Evolutionary conservation across 2,888 invertebrate species (phyloP).

Genomic region (Rhagonycha lutea): DNA sequence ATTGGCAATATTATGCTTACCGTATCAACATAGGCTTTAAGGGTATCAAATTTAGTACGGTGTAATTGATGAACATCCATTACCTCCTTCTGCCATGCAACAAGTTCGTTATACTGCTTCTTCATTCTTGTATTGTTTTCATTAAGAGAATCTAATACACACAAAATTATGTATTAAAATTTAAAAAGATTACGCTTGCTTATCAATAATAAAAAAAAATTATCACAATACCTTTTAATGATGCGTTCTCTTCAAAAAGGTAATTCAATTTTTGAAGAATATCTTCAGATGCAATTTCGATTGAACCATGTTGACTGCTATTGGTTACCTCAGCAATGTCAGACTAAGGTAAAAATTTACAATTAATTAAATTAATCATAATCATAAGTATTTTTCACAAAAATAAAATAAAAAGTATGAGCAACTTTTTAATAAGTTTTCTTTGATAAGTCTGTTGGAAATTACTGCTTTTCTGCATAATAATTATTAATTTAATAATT

Average conservation of each 20-base stretch:
- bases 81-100: conserved; percentile 68
- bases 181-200: background rate
- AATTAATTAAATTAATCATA: background rate
- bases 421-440: too few species aligned
- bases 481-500: too few species aligned
- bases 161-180: background rate
- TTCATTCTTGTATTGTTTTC: conserved; percentile 72
- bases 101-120: conserved; percentile 65
- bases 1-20: conserved; percentile 50
- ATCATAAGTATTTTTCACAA: background rate
- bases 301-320: background rate
- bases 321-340: background rate
- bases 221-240: conserved; percentile 40
- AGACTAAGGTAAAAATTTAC: background rate
- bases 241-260: conserved; percentile 43
- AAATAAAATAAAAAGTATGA: too few species aligned
- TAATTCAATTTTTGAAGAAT: conserved; percentile 44
- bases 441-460: too few species aligned
- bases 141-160: conserved; percentile 64
- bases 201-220: background rate
- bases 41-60: conserved; percentile 69
- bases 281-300: conserved; percentile 39
- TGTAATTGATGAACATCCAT: conserved; percentile 64
- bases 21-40: conserved; percentile 62
- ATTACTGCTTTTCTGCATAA: too few species aligned